Base-by-base conservation (phyloP, 2,888 invertebrate species). In the Drosophila colorata region DNA sequence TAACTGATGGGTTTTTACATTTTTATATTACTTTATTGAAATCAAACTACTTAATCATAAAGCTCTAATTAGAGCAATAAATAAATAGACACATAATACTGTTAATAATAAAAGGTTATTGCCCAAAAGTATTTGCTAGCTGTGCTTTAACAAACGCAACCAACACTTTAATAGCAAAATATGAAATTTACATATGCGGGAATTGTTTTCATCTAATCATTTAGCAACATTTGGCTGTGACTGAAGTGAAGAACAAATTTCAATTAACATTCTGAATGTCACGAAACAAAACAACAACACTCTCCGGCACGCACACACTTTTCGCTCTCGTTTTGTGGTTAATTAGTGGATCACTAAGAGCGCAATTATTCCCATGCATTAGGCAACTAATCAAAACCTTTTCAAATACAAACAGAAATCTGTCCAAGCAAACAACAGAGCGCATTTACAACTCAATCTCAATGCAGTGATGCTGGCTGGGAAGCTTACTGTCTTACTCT, bases 181-280 rank as follows among this genome's bases (percentile, higher is more conserved):
- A 20, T 20, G 3, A 3, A 20, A 20, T 20, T 20, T 20, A n/a
- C n/a, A n/a, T n/a, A n/a, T n/a, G n/a, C n/a, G n/a, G n/a, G n/a
- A n/a, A n/a, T n/a, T 3, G 28, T 25, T 65, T 41, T 14, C 43
- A 13, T 49, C 40, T 64, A 55, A 78, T 65, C n/a, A 43, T 53
- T 53, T 53, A 14, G 16, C 64, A 68, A 68, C 41, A 38, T 33
- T 13, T 8, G 6, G 9, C 16, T 37, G 35, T 31, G n/a, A 25
- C 25, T 63, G 20, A 20, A 20, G 31, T 58, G 67, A 61, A 61
- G 9, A 28, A 28, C 28, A 56, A 37, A 46, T 56, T 28, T 14
- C 8, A 28, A 40, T 44, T 57, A 41, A 16, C 49, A 55, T 28
- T 47, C 14, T 16, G 14, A 59, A 49, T 46, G 47, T 14, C 43